Conservation (phyloP, 1,140 invertebrate genomes). For the Aphaenogaster floridana region DNA sequence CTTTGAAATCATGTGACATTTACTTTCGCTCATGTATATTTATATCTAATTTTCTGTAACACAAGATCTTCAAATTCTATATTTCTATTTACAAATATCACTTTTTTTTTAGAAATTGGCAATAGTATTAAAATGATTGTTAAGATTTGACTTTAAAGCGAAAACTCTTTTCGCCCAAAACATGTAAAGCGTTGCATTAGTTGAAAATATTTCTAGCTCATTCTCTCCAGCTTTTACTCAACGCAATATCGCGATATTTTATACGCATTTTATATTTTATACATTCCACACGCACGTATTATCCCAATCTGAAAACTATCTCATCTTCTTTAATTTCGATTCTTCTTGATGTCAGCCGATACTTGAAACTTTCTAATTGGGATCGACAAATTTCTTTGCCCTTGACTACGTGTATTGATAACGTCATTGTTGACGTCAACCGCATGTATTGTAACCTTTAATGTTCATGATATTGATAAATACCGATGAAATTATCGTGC, state of each 20-base stretch:
- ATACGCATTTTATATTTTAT: neutral
- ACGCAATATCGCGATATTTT: neutral
- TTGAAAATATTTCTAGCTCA: neutral
- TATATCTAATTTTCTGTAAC: neutral
- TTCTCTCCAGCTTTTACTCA: neutral
- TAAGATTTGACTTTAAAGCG: neutral
- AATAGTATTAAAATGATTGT: neutral
- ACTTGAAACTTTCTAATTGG: slow-evolving; percentile 38
- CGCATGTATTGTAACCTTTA: slow-evolving; percentile 16
- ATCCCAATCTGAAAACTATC: neutral
- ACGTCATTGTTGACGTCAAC: slow-evolving; percentile 45
- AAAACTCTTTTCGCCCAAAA: neutral
- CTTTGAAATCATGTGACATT: neutral
- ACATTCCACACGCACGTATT: neutral
- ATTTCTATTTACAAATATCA: neutral
- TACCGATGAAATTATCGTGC: neutral
- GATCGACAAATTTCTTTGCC: slow-evolving; percentile 7
- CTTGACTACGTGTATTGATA: too few species aligned
- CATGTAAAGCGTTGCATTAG: neutral
- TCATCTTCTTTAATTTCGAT: neutral
- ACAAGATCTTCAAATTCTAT: neutral
- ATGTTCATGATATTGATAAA: slow-evolving; percentile 31
- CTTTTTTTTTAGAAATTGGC: neutral
- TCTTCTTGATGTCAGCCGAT: slow-evolving; percentile 45
- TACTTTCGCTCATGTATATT: neutral